Evolutionary conservation across 2,888 invertebrate genomes (phyloP), one percentile per base, ranked within the genome.

Genomic region (Syritta pipiens): DNA sequence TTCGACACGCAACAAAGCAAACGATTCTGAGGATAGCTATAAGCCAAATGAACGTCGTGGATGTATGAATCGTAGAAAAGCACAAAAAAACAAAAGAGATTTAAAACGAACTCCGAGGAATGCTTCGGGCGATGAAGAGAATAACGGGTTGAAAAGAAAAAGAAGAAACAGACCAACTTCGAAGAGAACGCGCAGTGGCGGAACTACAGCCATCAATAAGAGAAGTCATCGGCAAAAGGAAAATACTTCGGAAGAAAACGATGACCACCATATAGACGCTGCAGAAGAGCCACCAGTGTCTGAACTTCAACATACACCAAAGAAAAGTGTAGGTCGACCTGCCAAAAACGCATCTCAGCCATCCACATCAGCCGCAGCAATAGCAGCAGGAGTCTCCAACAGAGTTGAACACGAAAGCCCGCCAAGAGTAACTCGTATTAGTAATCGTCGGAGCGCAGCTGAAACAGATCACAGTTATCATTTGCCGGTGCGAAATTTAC

Each of bases 11-110:
- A 91, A 91, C 79, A 90, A 90, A 46, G 89, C 88, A 26, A 88
- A 89, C 68, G 91, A 91, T 83, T 91, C 91, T 0, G 91, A 91
- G 77, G 91, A 91, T 10, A 89, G 90, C 82, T 91, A 91, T 81
- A 90, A 90, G 62, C 91, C 91, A 5, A 89, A 88, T 48, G 86
- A 85, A 14, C 83, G 84, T 24, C 84, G 84, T n/a, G 35, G 17
- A 4, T 53, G 32, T 28, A 72, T 55, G 10, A 81, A 81, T 53
- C 77, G 14, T 40, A 71, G 49, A 42, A 82, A 81, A 44, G 44
- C 51, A 1, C 81, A 35, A 19, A 81, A 82, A 51, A 53, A 48
- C 19, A 71, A 63, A 17, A 57, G 40, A 10, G 63, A 68, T 17
- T 14, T 60, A 6, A 71, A 72, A 12, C 67, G 32, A 48, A 44